Percentiles rank a stretch among this genome's conserved stretches.
Evolutionary conservation across 2,113 vertebrate species (phyloP).

Genomic region (Chitala chitala): DNA sequence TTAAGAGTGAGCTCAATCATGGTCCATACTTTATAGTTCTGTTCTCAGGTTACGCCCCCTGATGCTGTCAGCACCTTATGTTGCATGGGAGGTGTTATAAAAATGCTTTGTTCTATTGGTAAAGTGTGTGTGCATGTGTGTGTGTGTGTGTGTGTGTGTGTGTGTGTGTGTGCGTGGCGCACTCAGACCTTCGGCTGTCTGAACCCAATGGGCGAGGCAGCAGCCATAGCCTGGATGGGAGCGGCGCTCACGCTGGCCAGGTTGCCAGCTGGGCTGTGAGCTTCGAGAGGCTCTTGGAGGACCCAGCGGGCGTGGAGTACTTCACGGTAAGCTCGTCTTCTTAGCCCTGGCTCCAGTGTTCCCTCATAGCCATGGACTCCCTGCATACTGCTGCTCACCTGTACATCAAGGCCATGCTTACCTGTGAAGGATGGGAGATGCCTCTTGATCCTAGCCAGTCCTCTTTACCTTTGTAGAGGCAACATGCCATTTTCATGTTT

Average conservation of each 20-base stretch:
- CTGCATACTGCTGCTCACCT: too few relatives aligned
- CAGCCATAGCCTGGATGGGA: slow-evolving; percentile 75
- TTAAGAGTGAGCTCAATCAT: too few relatives aligned
- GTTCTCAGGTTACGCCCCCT: too few relatives aligned
- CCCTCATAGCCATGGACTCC: too few relatives aligned
- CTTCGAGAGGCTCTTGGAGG: slow-evolving; percentile 88
- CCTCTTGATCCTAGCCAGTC: too few relatives aligned
- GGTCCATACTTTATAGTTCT: too few relatives aligned
- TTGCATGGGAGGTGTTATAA: neutral
- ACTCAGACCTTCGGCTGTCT: slow-evolving; percentile 61
- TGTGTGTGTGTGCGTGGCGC: neutral
- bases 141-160: neutral
- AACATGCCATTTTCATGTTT: too few relatives aligned
- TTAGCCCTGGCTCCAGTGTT: neutral
- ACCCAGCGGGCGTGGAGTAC: slow-evolving; percentile 73
- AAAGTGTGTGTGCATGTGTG: neutral
- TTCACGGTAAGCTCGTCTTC: slow-evolving; percentile 82
- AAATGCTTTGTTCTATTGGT: neutral
- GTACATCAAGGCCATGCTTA: too few relatives aligned
- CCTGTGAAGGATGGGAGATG: too few relatives aligned
- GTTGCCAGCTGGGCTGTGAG: slow-evolving; percentile 91
- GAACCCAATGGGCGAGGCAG: slow-evolving; percentile 57
- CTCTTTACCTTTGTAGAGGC: too few relatives aligned
- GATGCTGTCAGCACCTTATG: neutral
- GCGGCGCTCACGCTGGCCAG: slow-evolving; percentile 61